Conservation (phyloP, 2,888 invertebrate genomes). For the Plebejus argus region DNA sequence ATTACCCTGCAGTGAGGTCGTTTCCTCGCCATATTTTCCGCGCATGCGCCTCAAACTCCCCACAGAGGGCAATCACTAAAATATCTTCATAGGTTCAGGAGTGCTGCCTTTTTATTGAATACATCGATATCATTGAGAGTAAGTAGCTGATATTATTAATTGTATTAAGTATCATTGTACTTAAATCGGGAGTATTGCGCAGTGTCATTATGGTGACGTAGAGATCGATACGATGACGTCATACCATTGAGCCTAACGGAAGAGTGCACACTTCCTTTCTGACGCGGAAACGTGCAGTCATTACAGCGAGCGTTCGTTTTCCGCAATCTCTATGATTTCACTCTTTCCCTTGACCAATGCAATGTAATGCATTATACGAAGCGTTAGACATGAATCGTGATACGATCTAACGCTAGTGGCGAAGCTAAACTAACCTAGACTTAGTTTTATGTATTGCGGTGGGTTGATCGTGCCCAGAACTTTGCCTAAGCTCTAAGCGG, state of each 20-base stretch:
- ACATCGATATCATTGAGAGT: neutral
- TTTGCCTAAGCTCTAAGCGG: too few species aligned
- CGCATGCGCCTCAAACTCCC: conserved; percentile 69
- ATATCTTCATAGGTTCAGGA: conserved; percentile 42
- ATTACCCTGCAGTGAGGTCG: conserved; percentile 68
- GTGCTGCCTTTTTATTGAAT: conserved; percentile 41
- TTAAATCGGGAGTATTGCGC: conserved; percentile 49
- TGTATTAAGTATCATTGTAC: neutral
- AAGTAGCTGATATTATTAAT: neutral
- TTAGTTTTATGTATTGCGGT: too few species aligned
- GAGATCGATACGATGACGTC: conserved; percentile 75
- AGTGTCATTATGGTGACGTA: conserved; percentile 54
- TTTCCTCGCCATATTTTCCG: conserved; percentile 69
- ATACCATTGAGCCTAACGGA: conserved; percentile 62
- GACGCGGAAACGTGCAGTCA: conserved; percentile 47
- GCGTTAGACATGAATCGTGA: neutral
- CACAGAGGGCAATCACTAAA: conserved; percentile 67
- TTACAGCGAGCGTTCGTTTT: conserved; percentile 40
- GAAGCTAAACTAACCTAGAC: too few species aligned
- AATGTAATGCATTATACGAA: neutral
- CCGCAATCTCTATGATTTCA: conserved; percentile 35
- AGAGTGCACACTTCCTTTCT: conserved; percentile 49
- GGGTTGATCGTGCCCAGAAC: too few species aligned
- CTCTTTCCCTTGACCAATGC: conserved; percentile 31
- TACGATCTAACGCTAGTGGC: neutral